phyloP scores from a whole-genome alignment of 2,888 invertebrate species.

The Alsophila aescularia region DNA sequence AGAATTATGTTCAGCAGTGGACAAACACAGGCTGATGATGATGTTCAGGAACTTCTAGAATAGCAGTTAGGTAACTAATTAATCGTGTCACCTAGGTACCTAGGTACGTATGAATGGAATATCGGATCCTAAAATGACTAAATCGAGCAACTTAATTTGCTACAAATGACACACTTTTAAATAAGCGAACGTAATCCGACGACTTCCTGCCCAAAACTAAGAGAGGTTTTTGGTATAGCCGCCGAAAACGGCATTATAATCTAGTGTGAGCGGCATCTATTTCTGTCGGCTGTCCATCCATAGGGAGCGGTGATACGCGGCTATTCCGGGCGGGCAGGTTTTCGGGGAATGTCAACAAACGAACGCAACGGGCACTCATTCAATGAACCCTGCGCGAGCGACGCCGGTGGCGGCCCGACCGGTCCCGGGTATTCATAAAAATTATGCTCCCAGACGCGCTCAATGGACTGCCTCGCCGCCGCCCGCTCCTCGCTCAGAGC shows the following conservation, averaged over 20 bases:
- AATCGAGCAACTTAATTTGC: constrained; percentile 29
- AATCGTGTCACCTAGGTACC: too few species aligned
- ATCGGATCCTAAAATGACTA: constrained; percentile 38
- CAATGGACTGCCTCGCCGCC: constrained; percentile 65
- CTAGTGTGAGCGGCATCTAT: constrained; percentile 70
- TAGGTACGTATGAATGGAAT: constrained; percentile 21
- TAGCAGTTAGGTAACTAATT: neutral
- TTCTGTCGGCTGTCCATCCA: constrained; percentile 72
- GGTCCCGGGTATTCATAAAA: constrained; percentile 80
- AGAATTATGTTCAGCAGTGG: too few species aligned
- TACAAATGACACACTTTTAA: constrained; percentile 42
- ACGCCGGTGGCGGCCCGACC: constrained; percentile 55
- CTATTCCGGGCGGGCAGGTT: constrained; percentile 83
- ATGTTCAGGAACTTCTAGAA: neutral
- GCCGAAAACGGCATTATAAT: constrained; percentile 69
- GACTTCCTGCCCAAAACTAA: constrained; percentile 57
- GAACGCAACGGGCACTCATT: constrained; percentile 72
- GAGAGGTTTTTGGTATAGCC: constrained; percentile 60
- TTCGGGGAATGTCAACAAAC: constrained; percentile 85
- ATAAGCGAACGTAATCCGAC: constrained; percentile 41
- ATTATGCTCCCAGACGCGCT: constrained; percentile 74
- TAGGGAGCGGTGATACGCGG: constrained; percentile 67
- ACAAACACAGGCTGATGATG: too few species aligned
- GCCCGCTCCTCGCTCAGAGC: constrained; percentile 38
- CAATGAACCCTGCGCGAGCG: constrained; percentile 75